Percentiles rank a stretch among this genome's conserved stretches.
Evolutionary conservation across 2,888 invertebrate genomes (phyloP).

Genomic region (Graphium colonna): DNA sequence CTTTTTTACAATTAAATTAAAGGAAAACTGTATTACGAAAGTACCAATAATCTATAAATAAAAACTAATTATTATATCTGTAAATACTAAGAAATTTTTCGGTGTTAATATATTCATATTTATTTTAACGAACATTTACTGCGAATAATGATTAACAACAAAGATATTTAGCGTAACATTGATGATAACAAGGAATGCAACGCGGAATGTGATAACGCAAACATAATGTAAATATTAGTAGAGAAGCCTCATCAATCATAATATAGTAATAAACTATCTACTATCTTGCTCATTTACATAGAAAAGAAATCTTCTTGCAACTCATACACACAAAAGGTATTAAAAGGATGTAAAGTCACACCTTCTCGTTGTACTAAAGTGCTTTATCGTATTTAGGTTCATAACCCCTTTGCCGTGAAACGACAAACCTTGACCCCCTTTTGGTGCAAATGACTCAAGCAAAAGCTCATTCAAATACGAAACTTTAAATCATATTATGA

Average conservation of each 20-base stretch:
- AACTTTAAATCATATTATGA: not conserved
- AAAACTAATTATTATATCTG: no score
- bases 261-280: not conserved
- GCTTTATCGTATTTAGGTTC: conserved; percentile 19
- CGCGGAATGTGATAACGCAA: conserved; percentile 44
- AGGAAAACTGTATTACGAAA: no score
- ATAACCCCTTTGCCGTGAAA: conserved; percentile 22
- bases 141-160: no score
- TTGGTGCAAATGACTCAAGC: conserved; percentile 14
- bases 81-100: no score
- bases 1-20: no score
- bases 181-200: conserved; percentile 36
- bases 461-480: conserved; percentile 11
- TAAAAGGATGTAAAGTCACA: not conserved
- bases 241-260: conserved; percentile 26
- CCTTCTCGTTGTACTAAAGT: not conserved
- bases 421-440: conserved; percentile 18
- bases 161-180: no score
- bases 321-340: no score
- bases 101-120: no score
- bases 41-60: no score
- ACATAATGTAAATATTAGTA: conserved; percentile 30
- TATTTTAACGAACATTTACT: not conserved
- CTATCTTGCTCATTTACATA: not conserved
- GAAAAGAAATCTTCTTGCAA: not conserved